Evolutionary conservation across 2,888 invertebrate species (phyloP).

Genomic region (Gari tellinella): DNA sequence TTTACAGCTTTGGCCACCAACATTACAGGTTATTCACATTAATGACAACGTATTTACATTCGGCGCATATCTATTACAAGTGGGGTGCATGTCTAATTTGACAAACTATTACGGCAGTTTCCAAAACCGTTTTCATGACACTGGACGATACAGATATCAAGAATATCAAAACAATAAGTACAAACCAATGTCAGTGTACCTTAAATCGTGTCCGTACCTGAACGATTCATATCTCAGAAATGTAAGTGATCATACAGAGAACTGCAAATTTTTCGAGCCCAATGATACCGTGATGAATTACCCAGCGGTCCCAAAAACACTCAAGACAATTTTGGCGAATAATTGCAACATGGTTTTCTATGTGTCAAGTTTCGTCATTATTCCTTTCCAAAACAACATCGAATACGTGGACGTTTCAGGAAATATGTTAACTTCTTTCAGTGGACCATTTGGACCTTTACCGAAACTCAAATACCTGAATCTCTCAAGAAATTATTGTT

Average conservation of each 20-base stretch:
- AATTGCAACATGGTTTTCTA: slow-evolving; percentile 12
- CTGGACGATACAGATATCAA: background rate
- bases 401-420: slow-evolving; percentile 18
- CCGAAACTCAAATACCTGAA: slow-evolving; percentile 15
- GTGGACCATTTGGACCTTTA: slow-evolving; percentile 17
- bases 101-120: background rate
- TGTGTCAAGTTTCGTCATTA: background rate
- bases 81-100: background rate
- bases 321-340: background rate
- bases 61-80: slow-evolving; percentile 1
- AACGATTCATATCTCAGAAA: slow-evolving; percentile 2
- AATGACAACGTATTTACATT: slow-evolving; percentile 11
- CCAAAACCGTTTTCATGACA: slow-evolving; percentile 1
- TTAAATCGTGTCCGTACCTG: slow-evolving; percentile 26
- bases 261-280: slow-evolving; percentile 18
- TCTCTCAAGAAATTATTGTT: slow-evolving; percentile 29
- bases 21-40: slow-evolving; percentile 4
- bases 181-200: background rate
- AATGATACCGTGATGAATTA: background rate
- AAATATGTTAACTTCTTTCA: slow-evolving; percentile 18
- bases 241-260: background rate
- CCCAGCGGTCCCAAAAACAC: background rate
- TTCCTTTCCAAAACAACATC: slow-evolving; percentile 3
- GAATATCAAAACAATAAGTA: background rate
- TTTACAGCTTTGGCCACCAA: background rate